Conservation (phyloP, 2,888 invertebrate genomes). For the Synergus laeviventris region DNA sequence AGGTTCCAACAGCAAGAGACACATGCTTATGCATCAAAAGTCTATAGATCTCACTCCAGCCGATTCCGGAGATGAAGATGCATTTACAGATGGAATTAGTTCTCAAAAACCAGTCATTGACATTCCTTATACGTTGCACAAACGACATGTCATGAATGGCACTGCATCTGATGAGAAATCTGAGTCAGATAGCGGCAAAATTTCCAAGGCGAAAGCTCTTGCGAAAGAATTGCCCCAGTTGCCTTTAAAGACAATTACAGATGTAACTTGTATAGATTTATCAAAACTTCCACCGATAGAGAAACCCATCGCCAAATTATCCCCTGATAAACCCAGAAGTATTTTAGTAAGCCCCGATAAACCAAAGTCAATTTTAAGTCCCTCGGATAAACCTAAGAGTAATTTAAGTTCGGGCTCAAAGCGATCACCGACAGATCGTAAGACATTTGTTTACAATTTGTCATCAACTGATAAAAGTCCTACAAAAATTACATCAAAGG, state of each 20-base stretch:
- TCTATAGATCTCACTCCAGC: slow-evolving; percentile 90
- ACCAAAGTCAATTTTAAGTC: slow-evolving; percentile 64
- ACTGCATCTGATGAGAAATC: slow-evolving; percentile 79
- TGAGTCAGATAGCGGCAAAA: slow-evolving; percentile 69
- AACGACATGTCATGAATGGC: slow-evolving; percentile 91
- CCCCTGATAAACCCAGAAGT: slow-evolving; percentile 76
- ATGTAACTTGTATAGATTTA: slow-evolving; percentile 67
- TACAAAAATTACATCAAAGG: slow-evolving; percentile 56
- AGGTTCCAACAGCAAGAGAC: slow-evolving; percentile 85
- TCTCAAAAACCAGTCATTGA: slow-evolving; percentile 78
- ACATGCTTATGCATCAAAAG: slow-evolving; percentile 90
- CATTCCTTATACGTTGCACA: slow-evolving; percentile 90
- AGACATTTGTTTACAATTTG: slow-evolving; percentile 55
- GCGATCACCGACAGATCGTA: slow-evolving; percentile 67
- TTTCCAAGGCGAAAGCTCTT: slow-evolving; percentile 53
- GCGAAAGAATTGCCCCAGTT: slow-evolving; percentile 67
- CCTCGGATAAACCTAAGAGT: slow-evolving; percentile 65
- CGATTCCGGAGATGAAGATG: slow-evolving; percentile 90
- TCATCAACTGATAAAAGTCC: slow-evolving; percentile 66
- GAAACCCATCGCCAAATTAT: slow-evolving; percentile 53
- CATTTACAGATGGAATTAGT: slow-evolving; percentile 80
- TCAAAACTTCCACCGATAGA: slow-evolving; percentile 65
- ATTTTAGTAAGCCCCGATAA: slow-evolving; percentile 64
- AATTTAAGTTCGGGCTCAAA: slow-evolving; percentile 66
- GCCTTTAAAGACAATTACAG: slow-evolving; percentile 67